A percentile compares a stretch with the other conserved stretches of the same genome.
Conservation (phyloP, 2,113 vertebrate species). For the Grus americana region DNA sequence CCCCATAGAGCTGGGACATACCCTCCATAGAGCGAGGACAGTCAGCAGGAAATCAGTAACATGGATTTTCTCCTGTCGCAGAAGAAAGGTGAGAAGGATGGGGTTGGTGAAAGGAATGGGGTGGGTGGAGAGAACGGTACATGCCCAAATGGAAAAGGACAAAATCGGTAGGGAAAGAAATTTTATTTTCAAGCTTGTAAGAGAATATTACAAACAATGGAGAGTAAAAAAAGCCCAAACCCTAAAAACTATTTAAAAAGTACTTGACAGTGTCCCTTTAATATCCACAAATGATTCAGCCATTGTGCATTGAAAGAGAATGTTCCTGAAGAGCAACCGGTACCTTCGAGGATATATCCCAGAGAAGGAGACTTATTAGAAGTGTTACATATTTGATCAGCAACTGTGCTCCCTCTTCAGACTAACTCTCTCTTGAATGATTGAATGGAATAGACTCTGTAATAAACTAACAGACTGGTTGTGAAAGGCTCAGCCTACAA, state of each 20-base stretch:
- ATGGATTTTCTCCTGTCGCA: not conserved
- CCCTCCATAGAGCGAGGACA: not conserved
- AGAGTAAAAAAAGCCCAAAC: constrained; percentile 79
- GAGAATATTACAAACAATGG: constrained; percentile 81
- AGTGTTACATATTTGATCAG: constrained; percentile 29
- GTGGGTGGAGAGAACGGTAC: constrained; percentile 19
- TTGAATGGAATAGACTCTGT: constrained; percentile 30
- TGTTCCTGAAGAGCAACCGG: constrained; percentile 62
- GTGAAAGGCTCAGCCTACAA: constrained; percentile 50
- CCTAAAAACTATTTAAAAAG: constrained; percentile 82
- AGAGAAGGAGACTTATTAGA: constrained; percentile 56
- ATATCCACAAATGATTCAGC: constrained; percentile 70
- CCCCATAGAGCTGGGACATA: not conserved
- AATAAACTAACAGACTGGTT: constrained; percentile 37
- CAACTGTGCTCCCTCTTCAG: constrained; percentile 40
- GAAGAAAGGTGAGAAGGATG: not conserved
- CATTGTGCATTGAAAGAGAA: constrained; percentile 73
- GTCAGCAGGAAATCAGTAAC: not conserved
- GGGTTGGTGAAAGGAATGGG: not conserved
- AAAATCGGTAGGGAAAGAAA: constrained; percentile 74
- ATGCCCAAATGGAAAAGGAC: constrained; percentile 64
- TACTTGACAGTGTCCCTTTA: constrained; percentile 78
- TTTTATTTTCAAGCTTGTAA: constrained; percentile 82
- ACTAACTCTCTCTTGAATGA: constrained; percentile 27
- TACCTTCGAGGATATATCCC: constrained; percentile 50